Percentiles rank a stretch among this genome's conserved stretches.
phyloP scores from a whole-genome alignment of 2,113 vertebrate genomes.

The Brevimyrus niger region DNA sequence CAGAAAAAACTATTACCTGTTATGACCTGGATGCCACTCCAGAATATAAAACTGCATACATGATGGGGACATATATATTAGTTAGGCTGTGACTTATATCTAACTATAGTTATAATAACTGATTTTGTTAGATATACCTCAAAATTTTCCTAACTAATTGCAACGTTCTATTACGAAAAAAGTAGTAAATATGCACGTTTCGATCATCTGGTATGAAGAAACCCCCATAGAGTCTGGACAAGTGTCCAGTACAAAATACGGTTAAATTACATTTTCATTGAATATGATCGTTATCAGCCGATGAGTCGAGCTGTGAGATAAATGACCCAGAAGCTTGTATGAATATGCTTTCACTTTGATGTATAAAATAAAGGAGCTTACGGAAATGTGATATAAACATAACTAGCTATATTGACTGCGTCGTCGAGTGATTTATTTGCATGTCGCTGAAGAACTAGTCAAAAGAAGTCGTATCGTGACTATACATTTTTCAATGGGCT shows the following conservation, averaged over 20 bases:
- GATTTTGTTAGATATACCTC: background rate
- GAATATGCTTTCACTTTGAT: background rate
- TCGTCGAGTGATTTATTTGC: background rate
- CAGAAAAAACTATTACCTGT: background rate
- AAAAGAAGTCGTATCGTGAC: background rate
- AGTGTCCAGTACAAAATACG: background rate
- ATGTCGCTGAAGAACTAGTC: background rate
- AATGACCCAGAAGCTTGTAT: background rate
- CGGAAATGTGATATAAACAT: background rate
- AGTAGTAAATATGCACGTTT: background rate
- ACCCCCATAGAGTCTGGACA: background rate
- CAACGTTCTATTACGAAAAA: background rate
- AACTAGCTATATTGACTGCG: background rate
- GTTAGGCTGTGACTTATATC: background rate
- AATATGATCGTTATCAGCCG: background rate
- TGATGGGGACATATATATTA: background rate
- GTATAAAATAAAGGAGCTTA: background rate
- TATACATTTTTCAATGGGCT: background rate
- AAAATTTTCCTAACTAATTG: background rate
- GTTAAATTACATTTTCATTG: background rate
- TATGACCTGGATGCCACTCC: background rate
- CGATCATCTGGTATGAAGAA: background rate
- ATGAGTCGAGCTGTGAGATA: background rate
- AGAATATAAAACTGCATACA: background rate
- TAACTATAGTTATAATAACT: background rate